Evolutionary conservation across 2,888 invertebrate genomes (phyloP), one percentile per base, ranked within the genome.

Genomic region (Diarsia dahlii): DNA sequence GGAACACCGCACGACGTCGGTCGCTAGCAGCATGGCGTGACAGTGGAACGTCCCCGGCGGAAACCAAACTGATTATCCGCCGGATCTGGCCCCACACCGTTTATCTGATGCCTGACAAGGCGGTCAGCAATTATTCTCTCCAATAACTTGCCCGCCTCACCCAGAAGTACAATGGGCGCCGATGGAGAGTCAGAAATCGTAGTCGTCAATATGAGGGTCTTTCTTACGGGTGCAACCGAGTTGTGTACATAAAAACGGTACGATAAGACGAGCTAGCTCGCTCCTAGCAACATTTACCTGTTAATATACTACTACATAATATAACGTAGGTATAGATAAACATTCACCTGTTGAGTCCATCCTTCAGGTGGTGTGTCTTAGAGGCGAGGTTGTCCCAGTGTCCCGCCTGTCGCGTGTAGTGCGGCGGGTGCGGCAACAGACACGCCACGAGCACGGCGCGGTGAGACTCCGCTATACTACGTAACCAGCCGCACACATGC

Each of bases 371-470:
- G 56, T 98, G 98, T 2, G 99, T 99, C 90, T 98, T 97, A 54
- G 98, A 98, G 60, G 98, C 98, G 80, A 99, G 95, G 67, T 98
- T 98, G 95, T 99, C 99, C 99, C 99, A 99, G 93, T 99, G 99
- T 9, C 99, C 99, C 39, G 99, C 99, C 82, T 99, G 99, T 87
- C 99, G 97, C 72, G 99, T 99, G 95, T 99, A 99, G 93, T 99
- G 99, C 18, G 99, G 98, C 74, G 99, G 99, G 97, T 99, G 99
- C 12, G 99, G 99, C 90, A 99, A 95, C 69, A 99, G 97, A 90
- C 99, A 23, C 56, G 56, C 23, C 28, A 99, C 98, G 91, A 99
- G 98, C 72, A 99, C 98, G 84, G 98, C 97, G 92, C 99, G 98
- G 93, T 99, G 99, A 13, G 97, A 97, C 89, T 97, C 97, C 86